These are phyloP conservation scores for Synanthedon formicaeformis DNA, from an alignment of 2,888 invertebrate species.

Conservation along the genomic window DNA sequence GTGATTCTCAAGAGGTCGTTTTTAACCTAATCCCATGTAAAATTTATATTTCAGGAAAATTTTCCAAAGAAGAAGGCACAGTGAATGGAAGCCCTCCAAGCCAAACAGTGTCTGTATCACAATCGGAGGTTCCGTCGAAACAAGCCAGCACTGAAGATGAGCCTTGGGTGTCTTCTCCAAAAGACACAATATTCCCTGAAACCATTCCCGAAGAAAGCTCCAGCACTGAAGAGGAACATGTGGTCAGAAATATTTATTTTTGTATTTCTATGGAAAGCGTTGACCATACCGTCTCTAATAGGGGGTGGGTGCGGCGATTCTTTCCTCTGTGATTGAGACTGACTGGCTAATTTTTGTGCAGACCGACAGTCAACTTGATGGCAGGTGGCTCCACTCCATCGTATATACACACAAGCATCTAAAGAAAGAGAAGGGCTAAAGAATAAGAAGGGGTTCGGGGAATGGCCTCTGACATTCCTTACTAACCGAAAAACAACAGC, in stretches of 20 bases:
- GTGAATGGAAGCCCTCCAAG: conserved; percentile 73
- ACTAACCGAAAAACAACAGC: too few relatives aligned
- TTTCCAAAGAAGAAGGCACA: conserved; percentile 54
- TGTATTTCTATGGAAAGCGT: too few relatives aligned
- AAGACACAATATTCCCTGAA: conserved; percentile 90
- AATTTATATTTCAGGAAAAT: conserved; percentile 33
- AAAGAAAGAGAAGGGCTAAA: too few relatives aligned
- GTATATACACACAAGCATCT: too few relatives aligned
- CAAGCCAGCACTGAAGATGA: conserved; percentile 73
- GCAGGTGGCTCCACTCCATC: too few relatives aligned
- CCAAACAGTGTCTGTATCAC: conserved; percentile 66
- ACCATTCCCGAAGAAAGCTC: conserved; percentile 94
- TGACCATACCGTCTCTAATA: background rate
- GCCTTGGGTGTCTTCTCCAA: conserved; percentile 87
- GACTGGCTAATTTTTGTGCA: too few relatives aligned
- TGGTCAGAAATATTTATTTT: conserved; percentile 63
- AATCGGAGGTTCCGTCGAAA: conserved; percentile 66
- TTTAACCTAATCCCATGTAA: too few relatives aligned
- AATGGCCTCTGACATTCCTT: too few relatives aligned
- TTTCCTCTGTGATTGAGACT: background rate
- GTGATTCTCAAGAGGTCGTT: too few relatives aligned
- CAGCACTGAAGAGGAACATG: conserved; percentile 92
- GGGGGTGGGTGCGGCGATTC: background rate
- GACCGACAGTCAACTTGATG: too few relatives aligned
- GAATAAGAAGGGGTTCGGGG: too few relatives aligned